Base-by-base conservation (phyloP, 2,888 invertebrate genomes). In the Drosophila colorata region DNA sequence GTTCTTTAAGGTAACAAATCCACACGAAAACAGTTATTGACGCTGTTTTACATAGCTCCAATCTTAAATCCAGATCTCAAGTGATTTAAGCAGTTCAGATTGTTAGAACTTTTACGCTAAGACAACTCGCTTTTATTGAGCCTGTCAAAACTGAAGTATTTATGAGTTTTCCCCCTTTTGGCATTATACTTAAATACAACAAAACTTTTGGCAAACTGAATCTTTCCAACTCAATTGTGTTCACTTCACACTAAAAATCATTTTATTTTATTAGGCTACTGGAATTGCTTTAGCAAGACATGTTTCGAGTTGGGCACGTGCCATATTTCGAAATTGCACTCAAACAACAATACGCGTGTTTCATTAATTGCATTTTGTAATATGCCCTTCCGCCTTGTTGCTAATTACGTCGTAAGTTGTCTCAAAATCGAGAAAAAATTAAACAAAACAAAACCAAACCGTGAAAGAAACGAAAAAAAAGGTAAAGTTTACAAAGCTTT, bases 241-340 rank as follows among this genome's bases (percentile, higher is more conserved):
- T 58, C 35, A 18, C 2, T 13, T 9, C 25, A 31, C 28, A 14
- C 61, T 40, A 20, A 37, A 37, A 35, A 16, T 2, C 37, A 37
- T 20, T 31, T 46, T 57, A 56, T 63, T 68, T 71, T 78, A 84
- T 80, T 80, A 78, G 65, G 63, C 74, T 72, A 67, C 66, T 70
- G 73, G 46, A 68, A 82, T 38, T 59, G 41, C 56, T 48, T 64
- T 66, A 72, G 71, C 71, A 65, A 59, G 60, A 83, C 69, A 64
- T 63, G 58, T 64, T 64, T 44, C 56, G 38, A 48, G 53, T 47
- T 35, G 43, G 47, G 73, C 81, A 78, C 87, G 87, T 87, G 85
- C 57, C 67, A 55, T n/a, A 61, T 37, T n/a, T n/a, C 13, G 1
- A 13, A 33, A 76, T 69, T 25, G 25, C 55, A 48, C 59, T 28